A percentile compares a stretch with the other conserved stretches of the same genome.
These are phyloP conservation scores for Zele albiditarsus DNA, from an alignment of 2,888 invertebrate genomes.

Conservation along the genomic window DNA sequence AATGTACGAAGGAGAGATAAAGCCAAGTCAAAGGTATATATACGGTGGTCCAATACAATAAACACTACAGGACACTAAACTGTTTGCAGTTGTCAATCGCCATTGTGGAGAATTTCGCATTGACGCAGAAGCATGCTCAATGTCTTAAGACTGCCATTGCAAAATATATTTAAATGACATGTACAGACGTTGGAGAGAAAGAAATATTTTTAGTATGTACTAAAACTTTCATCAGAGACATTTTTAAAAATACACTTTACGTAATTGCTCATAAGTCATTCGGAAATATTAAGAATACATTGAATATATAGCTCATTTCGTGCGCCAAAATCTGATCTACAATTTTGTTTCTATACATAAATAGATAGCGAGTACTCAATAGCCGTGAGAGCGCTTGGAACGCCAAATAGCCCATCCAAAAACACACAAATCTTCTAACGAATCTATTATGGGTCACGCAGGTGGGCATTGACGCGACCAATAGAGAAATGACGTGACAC, in stretches of 20 bases:
- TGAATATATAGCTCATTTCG: not conserved
- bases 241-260: not conserved
- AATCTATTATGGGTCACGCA: constrained; percentile 3
- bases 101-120: constrained; percentile 54
- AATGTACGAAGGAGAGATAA: constrained; percentile 14
- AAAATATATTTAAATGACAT: constrained; percentile 38
- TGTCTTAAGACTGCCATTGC: constrained; percentile 27
- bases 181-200: not conserved
- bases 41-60: constrained; percentile 68
- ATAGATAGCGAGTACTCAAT: not conserved
- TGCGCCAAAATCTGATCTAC: not conserved
- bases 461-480: constrained; percentile 1
- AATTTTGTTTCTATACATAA: not conserved
- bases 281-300: not conserved
- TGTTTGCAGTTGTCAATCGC: constrained; percentile 71
- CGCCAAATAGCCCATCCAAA: not conserved
- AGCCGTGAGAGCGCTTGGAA: not conserved
- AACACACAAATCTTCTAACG: not conserved
- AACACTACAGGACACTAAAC: constrained; percentile 71
- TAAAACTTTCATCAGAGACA: too few species aligned
- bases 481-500: constrained; percentile 3
- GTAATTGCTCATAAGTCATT: not conserved
- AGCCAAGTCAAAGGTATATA: constrained; percentile 56
- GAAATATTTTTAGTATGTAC: not conserved
- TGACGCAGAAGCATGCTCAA: constrained; percentile 10